phyloP scores from a whole-genome alignment of 1,140 invertebrate genomes.

The Drosophila yakuba region DNA sequence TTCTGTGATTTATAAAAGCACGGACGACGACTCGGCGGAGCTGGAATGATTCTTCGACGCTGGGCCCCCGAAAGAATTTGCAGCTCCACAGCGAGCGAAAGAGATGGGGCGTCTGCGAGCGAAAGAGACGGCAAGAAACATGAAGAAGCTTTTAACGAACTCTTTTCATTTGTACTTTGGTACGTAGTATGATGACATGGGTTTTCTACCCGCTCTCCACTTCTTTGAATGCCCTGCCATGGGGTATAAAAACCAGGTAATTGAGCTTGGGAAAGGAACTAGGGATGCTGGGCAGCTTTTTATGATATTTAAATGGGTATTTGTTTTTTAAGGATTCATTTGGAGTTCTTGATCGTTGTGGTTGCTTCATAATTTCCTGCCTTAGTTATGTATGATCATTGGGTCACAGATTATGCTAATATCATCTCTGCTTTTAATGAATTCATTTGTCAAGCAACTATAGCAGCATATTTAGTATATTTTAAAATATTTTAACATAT shows the following conservation, averaged over 20 bases:
- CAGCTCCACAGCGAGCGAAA: slow-evolving; percentile 39
- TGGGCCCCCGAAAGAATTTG: slow-evolving; percentile 76
- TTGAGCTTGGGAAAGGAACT: slow-evolving; percentile 36
- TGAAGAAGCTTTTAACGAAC: slow-evolving; percentile 83
- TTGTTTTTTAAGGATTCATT: slow-evolving; percentile 22
- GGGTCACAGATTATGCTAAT: too few relatives aligned
- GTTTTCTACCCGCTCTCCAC: slow-evolving; percentile 33
- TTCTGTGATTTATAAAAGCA: slow-evolving; percentile 81
- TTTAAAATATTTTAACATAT: too few relatives aligned
- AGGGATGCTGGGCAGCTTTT: slow-evolving; percentile 25
- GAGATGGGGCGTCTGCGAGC: slow-evolving; percentile 2
- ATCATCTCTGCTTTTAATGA: too few relatives aligned
- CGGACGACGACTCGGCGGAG: slow-evolving; percentile 52
- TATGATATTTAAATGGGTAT: slow-evolving; percentile 13
- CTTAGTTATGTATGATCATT: too few relatives aligned
- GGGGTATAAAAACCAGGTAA: slow-evolving; percentile 36
- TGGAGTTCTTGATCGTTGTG: background rate
- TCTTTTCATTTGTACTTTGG: slow-evolving; percentile 81
- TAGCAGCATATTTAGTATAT: too few relatives aligned
- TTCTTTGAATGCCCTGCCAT: slow-evolving; percentile 25
- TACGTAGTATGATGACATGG: slow-evolving; percentile 72
- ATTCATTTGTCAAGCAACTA: too few relatives aligned
- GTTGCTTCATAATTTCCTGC: background rate
- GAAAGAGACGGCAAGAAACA: slow-evolving; percentile 61
- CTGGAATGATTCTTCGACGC: slow-evolving; percentile 76